A percentile compares a stretch with the other conserved stretches of the same genome.
phyloP scores from a whole-genome alignment of 2,888 invertebrate species.

The Eudemis profundana region DNA sequence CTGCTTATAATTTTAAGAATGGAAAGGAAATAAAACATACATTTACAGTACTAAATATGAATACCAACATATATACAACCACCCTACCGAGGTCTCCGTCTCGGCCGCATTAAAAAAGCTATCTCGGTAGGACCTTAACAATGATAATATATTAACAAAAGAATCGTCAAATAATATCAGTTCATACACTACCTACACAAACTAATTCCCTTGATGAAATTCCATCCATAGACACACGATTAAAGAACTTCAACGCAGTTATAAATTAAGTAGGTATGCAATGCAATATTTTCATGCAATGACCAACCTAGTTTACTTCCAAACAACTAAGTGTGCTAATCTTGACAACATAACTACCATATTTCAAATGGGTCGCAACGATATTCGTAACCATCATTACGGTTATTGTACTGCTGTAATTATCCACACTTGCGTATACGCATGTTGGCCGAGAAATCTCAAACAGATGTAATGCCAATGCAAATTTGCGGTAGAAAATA shows the following conservation, averaged over 20 bases:
- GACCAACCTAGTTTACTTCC: neutral
- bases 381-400: conserved; percentile 39
- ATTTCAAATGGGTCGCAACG: conserved; percentile 41
- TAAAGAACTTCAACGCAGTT: conserved; percentile 1
- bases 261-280: neutral
- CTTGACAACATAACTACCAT: conserved; percentile 29
- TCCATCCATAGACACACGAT: neutral
- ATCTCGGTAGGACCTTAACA: no score
- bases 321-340: conserved; percentile 33
- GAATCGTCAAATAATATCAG: no score
- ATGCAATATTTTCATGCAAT: conserved; percentile 11
- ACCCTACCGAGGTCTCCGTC: no score
- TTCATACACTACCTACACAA: no score
- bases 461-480: conserved; percentile 70
- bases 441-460: conserved; percentile 78
- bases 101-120: no score
- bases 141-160: no score
- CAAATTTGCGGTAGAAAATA: conserved; percentile 67
- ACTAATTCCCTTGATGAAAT: no score
- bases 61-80: no score
- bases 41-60: no score
- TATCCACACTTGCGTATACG: conserved; percentile 55
- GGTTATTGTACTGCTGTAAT: conserved; percentile 33
- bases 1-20: no score
- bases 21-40: no score